Conservation (phyloP, 2,888 invertebrate species). For the Coremacera marginata region DNA sequence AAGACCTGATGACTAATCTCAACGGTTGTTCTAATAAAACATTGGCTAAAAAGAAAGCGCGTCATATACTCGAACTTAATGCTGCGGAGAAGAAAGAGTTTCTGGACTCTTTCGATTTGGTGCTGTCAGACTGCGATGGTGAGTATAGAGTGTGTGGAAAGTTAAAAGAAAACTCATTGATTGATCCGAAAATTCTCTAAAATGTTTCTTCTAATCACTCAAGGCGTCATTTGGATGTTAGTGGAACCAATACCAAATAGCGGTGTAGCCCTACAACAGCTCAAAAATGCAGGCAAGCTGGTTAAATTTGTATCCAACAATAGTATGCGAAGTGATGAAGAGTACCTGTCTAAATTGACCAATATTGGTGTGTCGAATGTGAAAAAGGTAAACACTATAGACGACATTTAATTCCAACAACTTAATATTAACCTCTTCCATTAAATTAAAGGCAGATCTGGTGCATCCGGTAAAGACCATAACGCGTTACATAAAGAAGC, state of each 20-base stretch:
- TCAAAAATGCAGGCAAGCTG: conserved; percentile 66
- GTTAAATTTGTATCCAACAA: conserved; percentile 66
- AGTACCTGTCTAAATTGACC: conserved; percentile 54
- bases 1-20: background rate
- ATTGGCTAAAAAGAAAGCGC: conserved; percentile 9
- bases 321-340: conserved; percentile 53
- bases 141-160: conserved; percentile 46
- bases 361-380: conserved; percentile 52
- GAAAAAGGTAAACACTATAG: conserved; percentile 50
- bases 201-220: background rate
- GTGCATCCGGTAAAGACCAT: conserved; percentile 66
- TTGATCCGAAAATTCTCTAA: background rate
- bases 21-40: background rate
- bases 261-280: conserved; percentile 57
- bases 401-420: background rate
- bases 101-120: conserved; percentile 70
- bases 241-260: conserved; percentile 61
- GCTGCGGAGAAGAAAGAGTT: conserved; percentile 57
- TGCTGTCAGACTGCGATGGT: conserved; percentile 74
- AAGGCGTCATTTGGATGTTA: conserved; percentile 69
- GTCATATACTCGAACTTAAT: conserved; percentile 44
- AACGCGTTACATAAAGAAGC: conserved; percentile 66
- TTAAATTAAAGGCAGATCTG: conserved; percentile 61
- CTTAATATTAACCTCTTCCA: background rate
- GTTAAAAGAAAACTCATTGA: background rate